A percentile compares a stretch with the other conserved stretches of the same genome.
Evolutionary conservation across 2,113 vertebrate species (phyloP).

Genomic region (Grammomys dolichurus): DNA sequence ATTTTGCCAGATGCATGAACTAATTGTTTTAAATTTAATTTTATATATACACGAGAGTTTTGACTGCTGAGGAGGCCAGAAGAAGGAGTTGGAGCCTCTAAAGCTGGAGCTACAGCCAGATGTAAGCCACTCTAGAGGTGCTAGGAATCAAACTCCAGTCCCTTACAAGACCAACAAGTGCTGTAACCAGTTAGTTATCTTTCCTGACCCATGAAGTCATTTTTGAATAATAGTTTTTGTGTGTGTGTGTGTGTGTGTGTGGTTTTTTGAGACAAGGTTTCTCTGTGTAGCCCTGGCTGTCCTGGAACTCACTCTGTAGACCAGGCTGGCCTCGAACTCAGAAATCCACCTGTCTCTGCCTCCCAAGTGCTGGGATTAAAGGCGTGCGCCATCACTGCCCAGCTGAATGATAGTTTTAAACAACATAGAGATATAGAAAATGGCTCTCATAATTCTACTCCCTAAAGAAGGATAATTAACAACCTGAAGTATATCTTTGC

Average conservation of each 20-base stretch:
- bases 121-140: not conserved
- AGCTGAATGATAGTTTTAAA: slow-evolving; percentile 36
- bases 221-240: slow-evolving; percentile 19
- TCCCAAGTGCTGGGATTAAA: too few species aligned
- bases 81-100: not conserved
- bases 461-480: not conserved
- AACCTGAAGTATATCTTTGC: not conserved
- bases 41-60: not conserved
- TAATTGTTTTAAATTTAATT: not conserved
- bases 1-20: not conserved
- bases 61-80: not conserved
- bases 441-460: not conserved
- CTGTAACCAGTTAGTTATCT: not conserved
- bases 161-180: not conserved
- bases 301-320: too few species aligned
- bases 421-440: not conserved
- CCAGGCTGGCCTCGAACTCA: too few species aligned
- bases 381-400: too few species aligned
- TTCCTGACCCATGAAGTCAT: not conserved
- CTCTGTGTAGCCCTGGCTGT: too few species aligned
- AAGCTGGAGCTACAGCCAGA: not conserved
- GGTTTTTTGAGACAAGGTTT: too few species aligned
- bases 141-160: not conserved
- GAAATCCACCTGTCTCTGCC: too few species aligned
- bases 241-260: too few species aligned